Evolutionary conservation across 2,113 vertebrate species (phyloP).

Genomic region (Ictalurus punctatus): DNA sequence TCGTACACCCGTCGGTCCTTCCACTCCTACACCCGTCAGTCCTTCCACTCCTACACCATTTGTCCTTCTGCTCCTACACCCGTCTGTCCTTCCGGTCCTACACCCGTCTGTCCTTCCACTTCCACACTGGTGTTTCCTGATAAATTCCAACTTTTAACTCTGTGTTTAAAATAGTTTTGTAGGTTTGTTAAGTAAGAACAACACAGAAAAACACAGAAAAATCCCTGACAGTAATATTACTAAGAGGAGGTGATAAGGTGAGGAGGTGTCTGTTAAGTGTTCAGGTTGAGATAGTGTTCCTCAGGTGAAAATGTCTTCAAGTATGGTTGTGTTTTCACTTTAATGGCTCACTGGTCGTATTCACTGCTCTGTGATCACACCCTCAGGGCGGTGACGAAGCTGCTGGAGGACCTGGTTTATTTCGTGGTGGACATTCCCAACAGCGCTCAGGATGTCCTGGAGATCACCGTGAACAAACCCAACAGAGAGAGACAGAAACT

Average conservation of each 20-base stretch:
- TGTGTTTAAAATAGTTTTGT: not conserved
- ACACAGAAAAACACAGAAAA: no score
- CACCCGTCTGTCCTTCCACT: no score
- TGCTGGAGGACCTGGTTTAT: slow-evolving; percentile 95
- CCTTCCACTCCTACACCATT: not conserved
- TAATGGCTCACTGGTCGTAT: not conserved
- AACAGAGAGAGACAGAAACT: slow-evolving; percentile 97
- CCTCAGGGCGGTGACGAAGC: slow-evolving; percentile 91
- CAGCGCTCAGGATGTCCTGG: slow-evolving; percentile 92
- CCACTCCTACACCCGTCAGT: not conserved
- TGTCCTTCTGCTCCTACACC: not conserved
- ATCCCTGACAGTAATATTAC: no score
- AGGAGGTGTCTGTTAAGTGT: not conserved
- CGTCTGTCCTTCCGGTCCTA: no score
- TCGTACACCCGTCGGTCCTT: not conserved
- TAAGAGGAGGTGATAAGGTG: not conserved
- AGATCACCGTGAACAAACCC: slow-evolving; percentile 96
- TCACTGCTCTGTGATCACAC: not conserved
- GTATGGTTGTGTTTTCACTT: not conserved
- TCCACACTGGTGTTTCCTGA: no score
- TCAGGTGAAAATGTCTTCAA: not conserved
- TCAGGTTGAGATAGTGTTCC: not conserved
- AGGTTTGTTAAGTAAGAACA: no score
- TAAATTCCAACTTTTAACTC: no score
- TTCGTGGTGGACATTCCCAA: slow-evolving; percentile 98